Evolutionary conservation across 92 coral and sea anemone species (phyloP).

Genomic region (Metridium senile): DNA sequence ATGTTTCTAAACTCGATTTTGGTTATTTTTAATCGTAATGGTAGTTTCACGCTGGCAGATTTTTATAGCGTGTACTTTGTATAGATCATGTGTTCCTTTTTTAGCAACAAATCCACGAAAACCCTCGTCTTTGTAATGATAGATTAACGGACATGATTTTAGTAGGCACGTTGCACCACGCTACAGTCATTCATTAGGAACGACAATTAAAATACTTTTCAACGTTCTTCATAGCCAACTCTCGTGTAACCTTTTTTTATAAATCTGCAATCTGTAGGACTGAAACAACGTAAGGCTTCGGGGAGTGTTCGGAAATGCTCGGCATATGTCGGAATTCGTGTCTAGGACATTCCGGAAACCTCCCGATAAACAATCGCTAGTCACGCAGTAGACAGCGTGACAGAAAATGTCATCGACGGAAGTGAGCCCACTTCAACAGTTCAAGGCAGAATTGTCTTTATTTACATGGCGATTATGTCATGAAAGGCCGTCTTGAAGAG

Average conservation of each 20-base stretch:
- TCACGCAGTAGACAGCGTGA: slow-evolving; percentile 27
- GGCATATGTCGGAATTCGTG: slow-evolving; percentile 15
- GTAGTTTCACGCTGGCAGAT: slow-evolving; percentile 7
- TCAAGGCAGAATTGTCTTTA: slow-evolving; percentile 13
- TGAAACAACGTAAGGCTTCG: neutral
- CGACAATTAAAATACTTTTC: neutral
- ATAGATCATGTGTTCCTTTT: slow-evolving; percentile 8
- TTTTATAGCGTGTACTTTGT: slow-evolving; percentile 19
- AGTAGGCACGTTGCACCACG: neutral
- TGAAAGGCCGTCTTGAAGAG: neutral
- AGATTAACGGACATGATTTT: neutral
- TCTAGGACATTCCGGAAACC: slow-evolving; percentile 19
- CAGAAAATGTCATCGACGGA: slow-evolving; percentile 36
- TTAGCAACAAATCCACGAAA: neutral
- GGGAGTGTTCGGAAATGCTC: slow-evolving; percentile 41
- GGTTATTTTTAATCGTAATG: neutral
- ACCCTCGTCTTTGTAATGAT: neutral
- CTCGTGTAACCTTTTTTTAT: neutral
- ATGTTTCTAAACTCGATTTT: neutral
- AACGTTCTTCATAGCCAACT: neutral
- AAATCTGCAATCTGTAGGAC: neutral
- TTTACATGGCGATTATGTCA: slow-evolving; percentile 5
- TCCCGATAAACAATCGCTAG: slow-evolving; percentile 22
- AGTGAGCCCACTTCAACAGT: slow-evolving; percentile 1
- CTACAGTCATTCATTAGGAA: neutral